Evolutionary conservation across 2,797 vertebrate species (phyloP).

Genomic region (Leuciscus waleckii): DNA sequence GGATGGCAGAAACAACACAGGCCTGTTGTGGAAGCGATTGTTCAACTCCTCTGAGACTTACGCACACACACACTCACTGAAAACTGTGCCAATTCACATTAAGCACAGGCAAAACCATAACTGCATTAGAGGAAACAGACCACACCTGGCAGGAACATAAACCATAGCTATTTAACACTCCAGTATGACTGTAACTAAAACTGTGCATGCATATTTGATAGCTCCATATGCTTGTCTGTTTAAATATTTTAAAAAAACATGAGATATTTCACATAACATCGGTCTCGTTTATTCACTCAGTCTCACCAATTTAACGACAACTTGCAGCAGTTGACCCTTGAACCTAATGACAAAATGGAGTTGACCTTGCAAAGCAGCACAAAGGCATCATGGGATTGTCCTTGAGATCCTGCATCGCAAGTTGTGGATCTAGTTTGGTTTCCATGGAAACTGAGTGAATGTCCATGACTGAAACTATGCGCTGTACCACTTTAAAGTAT

Average conservation of each 20-base stretch:
- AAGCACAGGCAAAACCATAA: slow-evolving; percentile 18
- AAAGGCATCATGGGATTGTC: slow-evolving; percentile 52
- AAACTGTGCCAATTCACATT: slow-evolving; percentile 42
- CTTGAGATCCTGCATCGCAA: slow-evolving; percentile 53
- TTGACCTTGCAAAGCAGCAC: slow-evolving; percentile 32
- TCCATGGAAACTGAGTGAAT: slow-evolving; percentile 61
- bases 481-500: slow-evolving; percentile 23
- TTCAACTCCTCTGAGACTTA: slow-evolving; percentile 25
- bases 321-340: slow-evolving; percentile 37
- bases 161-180: slow-evolving; percentile 5
- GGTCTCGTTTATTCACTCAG: slow-evolving; percentile 22
- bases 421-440: slow-evolving; percentile 50
- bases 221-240: slow-evolving; percentile 1
- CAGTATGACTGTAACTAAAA: neutral
- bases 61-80: slow-evolving; percentile 2
- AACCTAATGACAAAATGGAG: slow-evolving; percentile 43
- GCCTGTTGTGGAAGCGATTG: slow-evolving; percentile 25
- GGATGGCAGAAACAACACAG: slow-evolving; percentile 45
- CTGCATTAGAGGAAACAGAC: slow-evolving; percentile 17
- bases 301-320: neutral
- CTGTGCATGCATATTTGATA: slow-evolving; percentile 12
- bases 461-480: slow-evolving; percentile 32
- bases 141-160: slow-evolving; percentile 16
- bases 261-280: slow-evolving; percentile 6
- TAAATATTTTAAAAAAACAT: neutral